phyloP scores from a whole-genome alignment of 2,888 invertebrate species.

The Andrena fulva region DNA sequence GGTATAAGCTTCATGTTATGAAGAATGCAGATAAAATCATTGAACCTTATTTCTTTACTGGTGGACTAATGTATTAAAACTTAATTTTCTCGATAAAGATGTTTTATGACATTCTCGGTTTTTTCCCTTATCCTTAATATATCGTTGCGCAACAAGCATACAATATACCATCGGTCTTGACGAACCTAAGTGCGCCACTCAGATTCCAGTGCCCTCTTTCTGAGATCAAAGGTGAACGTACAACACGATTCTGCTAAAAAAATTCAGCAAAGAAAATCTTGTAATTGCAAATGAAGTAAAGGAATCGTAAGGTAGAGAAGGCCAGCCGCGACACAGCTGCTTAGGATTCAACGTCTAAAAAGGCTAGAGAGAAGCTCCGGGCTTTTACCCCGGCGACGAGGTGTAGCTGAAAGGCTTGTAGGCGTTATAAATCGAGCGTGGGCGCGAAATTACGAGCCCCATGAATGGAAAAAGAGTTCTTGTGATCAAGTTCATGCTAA shows the following conservation, averaged over 20 bases:
- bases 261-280: neutral
- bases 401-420: neutral
- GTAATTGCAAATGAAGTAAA: conserved; percentile 14
- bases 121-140: too few species aligned
- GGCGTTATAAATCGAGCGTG: conserved; percentile 38
- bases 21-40: too few species aligned
- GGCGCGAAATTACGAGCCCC: conserved; percentile 13
- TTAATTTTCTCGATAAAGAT: too few species aligned
- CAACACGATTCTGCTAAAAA: neutral
- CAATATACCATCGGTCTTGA: too few species aligned
- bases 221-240: neutral
- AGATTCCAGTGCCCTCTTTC: neutral
- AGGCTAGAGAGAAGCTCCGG: conserved; percentile 2
- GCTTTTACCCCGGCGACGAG: neutral
- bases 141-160: too few species aligned
- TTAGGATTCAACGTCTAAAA: conserved; percentile 32
- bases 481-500: conserved; percentile 27
- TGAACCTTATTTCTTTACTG: too few species aligned
- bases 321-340: neutral
- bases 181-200: too few species aligned
- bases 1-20: too few species aligned
- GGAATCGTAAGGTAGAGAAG: neutral
- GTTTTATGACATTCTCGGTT: too few species aligned
- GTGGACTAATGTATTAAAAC: too few species aligned
- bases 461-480: conserved; percentile 30